Base-by-base conservation (phyloP, 2,797 vertebrate species). In the Ceyx erithaca region DNA sequence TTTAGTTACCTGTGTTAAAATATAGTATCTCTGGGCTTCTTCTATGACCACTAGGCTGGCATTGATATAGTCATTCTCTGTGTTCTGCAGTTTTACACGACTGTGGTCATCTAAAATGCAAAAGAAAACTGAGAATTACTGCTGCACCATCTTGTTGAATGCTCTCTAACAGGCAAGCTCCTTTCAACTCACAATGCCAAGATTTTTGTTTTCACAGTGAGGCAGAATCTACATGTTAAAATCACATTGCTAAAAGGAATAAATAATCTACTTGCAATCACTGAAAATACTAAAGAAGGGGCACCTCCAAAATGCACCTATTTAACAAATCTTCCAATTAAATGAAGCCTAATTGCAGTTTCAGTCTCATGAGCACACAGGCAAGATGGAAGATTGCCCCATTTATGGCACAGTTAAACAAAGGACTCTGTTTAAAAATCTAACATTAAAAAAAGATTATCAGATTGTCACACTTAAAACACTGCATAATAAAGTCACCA, bases 11-110 rank as follows among this genome's bases (percentile, higher is more conserved):
- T 99, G 99, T 81, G 99, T 99, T 97, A 99, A 96, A 96, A 99
- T 99, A 95, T 99, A 99, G 64, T 95, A 98, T 97, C 99, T 98
- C 97, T 99, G 98, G 43, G 98, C 99, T 98, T 99, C 99, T 92
- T 99, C 98, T 98, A 98, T 98, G 88, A 98, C 97, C 43, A 99
- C 98, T 85, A 99, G 97, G 94, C 99, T 99, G 93, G 99, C 99
- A 83, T 99, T 99, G 96, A 99, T 99, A 96, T 99, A 99, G 97
- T 99, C 99, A 93, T 99, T 99, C 35, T 99, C 99, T 0, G 98
- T 96, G 93, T 97, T 99, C 90, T 99, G 98, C 87, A 99, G 97
- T 96, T 98, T 99, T 94, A 99, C 99, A 77, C 99, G 98, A 96
- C 99, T 99, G 97, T 99, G 99, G 96, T 99, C 99, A 97, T 99